Base-by-base conservation (phyloP, 2,888 invertebrate species). In the Temnothorax unifasciatus region DNA sequence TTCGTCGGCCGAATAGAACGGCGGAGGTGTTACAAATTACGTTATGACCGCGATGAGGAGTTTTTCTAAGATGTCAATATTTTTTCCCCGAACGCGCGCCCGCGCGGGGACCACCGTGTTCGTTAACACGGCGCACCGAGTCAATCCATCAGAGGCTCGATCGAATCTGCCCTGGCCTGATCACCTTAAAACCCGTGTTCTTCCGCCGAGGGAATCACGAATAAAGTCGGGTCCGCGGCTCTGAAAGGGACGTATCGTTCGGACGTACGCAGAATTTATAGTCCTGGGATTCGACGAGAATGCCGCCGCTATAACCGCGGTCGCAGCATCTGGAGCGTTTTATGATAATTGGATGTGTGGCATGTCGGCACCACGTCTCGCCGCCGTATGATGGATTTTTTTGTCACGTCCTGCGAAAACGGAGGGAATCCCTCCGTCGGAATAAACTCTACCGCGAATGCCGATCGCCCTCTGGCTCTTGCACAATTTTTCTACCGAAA, bases 261-360 rank as follows among this genome's bases (percentile, higher is more conserved):
- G 81, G 87, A 89, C 85, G 89, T 85, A 57, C 71, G 75, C 50
- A 41, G 90, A 89, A 90, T 90, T 90, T 90, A 88, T 87, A 84
- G 86, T 86, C 86, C 64, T 47, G 74, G 74, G 15, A 21, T 38
- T 25, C 50, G 41, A 59, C n/a, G 57, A 47, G 54, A 59, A 50
- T 25, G 64, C 63, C 34, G 47, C 50, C 69, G 66, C 74, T 68
- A 71, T 75, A 81, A 68, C 76, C 74, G 81, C 29, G 69, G 77
- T 75, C 18, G 66, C 88, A 85, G 89, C 91, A 90, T 92, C 90
- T 91, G 90, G 88, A 85, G 86, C 90, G 89, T 88, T 91, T 91
- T 91, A 91, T 89, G 91, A 92, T 92, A 92, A 92, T 91, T 90
- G 90, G 89, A 71, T 88, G 89, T 85, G 86, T 87, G 86, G 89